Evolutionary conservation across 2,797 vertebrate genomes (phyloP).

Genomic region (Malurus splendens): DNA sequence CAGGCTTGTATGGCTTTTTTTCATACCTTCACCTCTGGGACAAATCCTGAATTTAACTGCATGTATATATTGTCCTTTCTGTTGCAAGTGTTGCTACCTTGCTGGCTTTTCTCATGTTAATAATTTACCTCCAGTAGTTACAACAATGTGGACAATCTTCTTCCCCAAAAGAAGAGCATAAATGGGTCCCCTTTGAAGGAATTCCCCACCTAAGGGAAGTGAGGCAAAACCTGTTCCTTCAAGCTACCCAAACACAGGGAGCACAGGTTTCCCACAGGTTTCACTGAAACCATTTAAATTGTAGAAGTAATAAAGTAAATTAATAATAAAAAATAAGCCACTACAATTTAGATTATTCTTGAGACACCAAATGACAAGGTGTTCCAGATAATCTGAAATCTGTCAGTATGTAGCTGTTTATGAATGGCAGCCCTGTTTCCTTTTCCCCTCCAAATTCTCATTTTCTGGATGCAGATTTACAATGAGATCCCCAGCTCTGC

Average conservation of each 20-base stretch:
- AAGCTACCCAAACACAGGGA: not conserved
- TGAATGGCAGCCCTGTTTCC: not conserved
- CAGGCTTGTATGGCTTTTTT: not conserved
- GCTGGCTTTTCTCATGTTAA: not conserved
- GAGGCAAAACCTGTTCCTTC: not conserved
- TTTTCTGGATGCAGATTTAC: not conserved
- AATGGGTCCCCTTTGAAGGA: not conserved
- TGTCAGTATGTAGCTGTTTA: not conserved
- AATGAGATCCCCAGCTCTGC: not conserved
- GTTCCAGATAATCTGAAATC: not conserved
- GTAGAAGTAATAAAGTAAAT: not conserved
- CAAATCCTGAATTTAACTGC: not conserved
- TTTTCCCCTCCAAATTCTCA: not conserved
- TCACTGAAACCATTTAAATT: not conserved
- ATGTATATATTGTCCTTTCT: not conserved
- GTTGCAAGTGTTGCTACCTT: not conserved
- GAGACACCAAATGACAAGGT: not conserved
- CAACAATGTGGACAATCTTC: accelerated
- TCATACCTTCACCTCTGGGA: not conserved
- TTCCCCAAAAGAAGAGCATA: not conserved
- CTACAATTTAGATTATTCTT: not conserved
- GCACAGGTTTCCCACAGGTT: not conserved
- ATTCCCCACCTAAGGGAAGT: not conserved
- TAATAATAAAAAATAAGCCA: not conserved
- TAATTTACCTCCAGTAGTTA: not conserved